These are phyloP conservation scores for Corythaixoides concolor DNA, from an alignment of 2,113 vertebrate species.

Conservation along the genomic window DNA sequence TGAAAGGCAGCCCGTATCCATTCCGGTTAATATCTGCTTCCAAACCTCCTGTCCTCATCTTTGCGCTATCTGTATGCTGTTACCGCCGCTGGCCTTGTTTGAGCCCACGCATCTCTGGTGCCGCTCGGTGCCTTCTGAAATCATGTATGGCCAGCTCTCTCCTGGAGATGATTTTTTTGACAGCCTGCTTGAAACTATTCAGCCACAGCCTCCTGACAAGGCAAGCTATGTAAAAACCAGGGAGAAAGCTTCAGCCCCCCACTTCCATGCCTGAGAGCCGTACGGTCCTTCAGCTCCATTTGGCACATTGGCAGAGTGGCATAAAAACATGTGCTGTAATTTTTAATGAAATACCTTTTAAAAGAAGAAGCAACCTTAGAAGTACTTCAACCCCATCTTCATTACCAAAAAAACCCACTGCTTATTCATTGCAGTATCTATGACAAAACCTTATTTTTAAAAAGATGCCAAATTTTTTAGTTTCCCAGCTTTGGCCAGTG, in stretches of 20 bases:
- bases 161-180: background rate
- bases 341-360: background rate
- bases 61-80: rapidly evolving
- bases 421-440: background rate
- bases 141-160: background rate
- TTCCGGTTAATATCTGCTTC: background rate
- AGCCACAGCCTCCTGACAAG: background rate
- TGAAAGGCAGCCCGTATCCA: background rate
- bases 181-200: background rate
- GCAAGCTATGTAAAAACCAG: background rate
- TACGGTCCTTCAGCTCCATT: background rate
- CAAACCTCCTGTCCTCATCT: background rate
- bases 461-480: background rate
- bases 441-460: background rate
- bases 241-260: background rate
- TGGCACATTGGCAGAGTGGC: background rate
- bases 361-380: background rate
- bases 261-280: background rate
- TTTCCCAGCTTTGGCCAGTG: background rate
- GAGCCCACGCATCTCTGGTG: background rate
- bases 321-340: background rate
- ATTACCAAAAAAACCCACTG: background rate
- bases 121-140: background rate
- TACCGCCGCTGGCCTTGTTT: background rate
- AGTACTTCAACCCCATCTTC: background rate